A percentile compares a stretch with the other conserved stretches of the same genome.
Conservation (phyloP, 2,797 vertebrate genomes). For the Limosa lapponica region DNA sequence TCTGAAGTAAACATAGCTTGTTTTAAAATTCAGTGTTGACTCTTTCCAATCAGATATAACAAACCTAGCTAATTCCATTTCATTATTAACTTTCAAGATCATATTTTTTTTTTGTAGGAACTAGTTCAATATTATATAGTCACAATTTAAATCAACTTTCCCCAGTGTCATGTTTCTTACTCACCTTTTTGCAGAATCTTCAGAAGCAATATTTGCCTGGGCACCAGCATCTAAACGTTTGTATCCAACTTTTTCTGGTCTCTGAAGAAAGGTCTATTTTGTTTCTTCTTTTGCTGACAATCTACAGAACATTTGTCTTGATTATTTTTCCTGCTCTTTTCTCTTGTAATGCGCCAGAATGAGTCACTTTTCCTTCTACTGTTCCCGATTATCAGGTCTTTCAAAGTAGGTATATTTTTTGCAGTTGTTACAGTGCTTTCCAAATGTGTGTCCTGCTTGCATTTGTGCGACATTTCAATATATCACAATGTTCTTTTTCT, state of each 20-base stretch:
- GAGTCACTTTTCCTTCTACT: background rate
- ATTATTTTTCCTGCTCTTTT: accelerated
- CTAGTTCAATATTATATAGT: background rate
- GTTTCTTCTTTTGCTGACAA: background rate
- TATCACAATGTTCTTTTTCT: background rate
- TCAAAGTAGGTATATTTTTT: background rate
- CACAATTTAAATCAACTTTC: background rate
- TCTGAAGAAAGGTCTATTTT: background rate
- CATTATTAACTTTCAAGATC: background rate
- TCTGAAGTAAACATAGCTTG: background rate
- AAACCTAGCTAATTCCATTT: background rate
- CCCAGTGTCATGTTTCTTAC: background rate
- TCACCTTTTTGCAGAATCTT: background rate
- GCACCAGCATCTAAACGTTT: background rate
- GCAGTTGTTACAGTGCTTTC: background rate
- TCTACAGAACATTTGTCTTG: background rate
- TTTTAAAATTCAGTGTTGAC: background rate
- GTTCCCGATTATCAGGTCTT: background rate
- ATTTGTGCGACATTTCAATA: background rate
- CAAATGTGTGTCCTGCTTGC: background rate
- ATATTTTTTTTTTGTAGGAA: background rate
- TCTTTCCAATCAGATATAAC: background rate
- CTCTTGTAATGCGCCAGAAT: background rate
- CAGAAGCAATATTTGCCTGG: background rate
- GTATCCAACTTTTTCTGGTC: background rate